Conservation (phyloP, 2,113 vertebrate genomes). For the Anarrhichthys ocellatus region DNA sequence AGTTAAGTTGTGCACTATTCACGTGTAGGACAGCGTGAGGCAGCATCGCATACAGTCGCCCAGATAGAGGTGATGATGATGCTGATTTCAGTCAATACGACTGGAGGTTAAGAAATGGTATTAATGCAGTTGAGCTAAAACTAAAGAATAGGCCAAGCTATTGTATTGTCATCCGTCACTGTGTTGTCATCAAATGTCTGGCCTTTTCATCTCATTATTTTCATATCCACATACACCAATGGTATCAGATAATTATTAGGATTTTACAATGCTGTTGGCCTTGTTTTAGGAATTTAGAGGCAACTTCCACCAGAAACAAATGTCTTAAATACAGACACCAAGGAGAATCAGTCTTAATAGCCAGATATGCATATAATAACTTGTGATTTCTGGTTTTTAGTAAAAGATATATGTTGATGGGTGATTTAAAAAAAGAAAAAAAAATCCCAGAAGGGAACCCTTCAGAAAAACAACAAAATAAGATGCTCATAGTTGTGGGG, state of each 20-base stretch:
- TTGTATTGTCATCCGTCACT: background rate
- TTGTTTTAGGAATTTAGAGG: background rate
- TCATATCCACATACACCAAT: background rate
- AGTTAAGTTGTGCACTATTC: constrained; percentile 68
- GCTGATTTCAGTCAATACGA: constrained; percentile 40
- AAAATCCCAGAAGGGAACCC: no score
- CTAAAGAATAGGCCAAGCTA: background rate
- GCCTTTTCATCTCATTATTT: background rate
- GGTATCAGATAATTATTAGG: background rate
- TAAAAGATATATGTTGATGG: background rate
- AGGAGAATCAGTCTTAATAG: background rate
- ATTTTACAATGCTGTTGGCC: background rate
- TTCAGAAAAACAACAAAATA: constrained; percentile 10
- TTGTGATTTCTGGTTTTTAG: background rate
- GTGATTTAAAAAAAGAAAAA: no score
- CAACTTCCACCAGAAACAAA: background rate
- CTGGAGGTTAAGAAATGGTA: constrained; percentile 5
- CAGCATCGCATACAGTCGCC: constrained; percentile 37
- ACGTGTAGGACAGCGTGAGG: constrained; percentile 78
- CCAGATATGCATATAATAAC: background rate
- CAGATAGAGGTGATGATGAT: constrained; percentile 36
- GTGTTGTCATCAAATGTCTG: background rate
- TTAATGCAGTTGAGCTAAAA: constrained; percentile 9
- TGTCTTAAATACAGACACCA: background rate
- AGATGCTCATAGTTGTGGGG: background rate